A percentile compares a stretch with the other conserved stretches of the same genome.
Conservation (phyloP, 2,888 invertebrate species). For the Heliconius ethilla region DNA sequence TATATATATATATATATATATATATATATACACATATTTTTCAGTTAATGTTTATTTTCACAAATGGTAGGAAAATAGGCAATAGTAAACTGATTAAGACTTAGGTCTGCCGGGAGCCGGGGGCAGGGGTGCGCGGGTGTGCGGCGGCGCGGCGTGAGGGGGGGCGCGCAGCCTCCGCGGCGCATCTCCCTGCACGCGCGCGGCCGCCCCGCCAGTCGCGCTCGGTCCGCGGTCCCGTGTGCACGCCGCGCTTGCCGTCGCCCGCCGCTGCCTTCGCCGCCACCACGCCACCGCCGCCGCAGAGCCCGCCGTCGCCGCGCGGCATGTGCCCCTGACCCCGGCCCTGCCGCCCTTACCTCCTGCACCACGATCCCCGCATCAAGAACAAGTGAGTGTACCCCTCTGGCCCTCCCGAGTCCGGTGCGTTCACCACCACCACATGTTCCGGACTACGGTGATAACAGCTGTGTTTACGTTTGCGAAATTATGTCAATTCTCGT, state of each 20-base stretch:
- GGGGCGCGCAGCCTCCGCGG: conserved; percentile 60
- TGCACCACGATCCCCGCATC: conserved; percentile 49
- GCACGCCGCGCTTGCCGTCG: conserved; percentile 46
- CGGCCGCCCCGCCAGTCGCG: conserved; percentile 55
- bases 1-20: too few species aligned
- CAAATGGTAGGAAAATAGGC: not conserved
- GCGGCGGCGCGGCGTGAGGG: conserved; percentile 36
- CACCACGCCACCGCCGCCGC: conserved; percentile 50
- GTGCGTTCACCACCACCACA: not conserved
- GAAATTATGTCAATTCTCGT: not conserved
- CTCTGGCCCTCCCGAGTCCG: too few species aligned
- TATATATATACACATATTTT: not conserved
- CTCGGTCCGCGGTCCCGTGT: conserved; percentile 53
- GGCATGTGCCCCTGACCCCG: conserved; percentile 70
- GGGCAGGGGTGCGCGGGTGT: conserved; percentile 32
- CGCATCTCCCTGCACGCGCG: conserved; percentile 50
- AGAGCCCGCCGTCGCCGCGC: conserved; percentile 48
- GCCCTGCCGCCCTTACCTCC: conserved; percentile 47
- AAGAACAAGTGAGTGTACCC: conserved; percentile 61
- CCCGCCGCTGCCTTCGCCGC: conserved; percentile 44
- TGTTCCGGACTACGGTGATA: not conserved
- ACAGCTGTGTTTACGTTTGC: conserved; percentile 21
- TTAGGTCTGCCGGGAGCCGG: not conserved
- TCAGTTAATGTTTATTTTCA: not conserved
- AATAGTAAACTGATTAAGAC: not conserved